Conservation (phyloP, 2,797 vertebrate species). For the Sebastolobus alascanus region DNA sequence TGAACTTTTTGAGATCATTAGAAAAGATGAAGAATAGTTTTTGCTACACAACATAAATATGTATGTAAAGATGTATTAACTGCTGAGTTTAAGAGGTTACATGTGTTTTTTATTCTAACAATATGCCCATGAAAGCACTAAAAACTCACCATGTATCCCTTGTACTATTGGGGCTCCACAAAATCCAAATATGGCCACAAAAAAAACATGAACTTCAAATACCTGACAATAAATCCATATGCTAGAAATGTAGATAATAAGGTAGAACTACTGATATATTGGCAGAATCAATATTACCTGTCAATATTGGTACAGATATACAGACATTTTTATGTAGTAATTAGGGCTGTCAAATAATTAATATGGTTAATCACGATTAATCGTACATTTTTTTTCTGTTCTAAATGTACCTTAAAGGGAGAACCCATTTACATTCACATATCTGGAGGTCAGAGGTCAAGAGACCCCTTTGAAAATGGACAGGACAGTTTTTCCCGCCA, state of each 20-base stretch:
- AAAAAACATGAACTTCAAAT: not conserved
- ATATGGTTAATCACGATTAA: too few species aligned
- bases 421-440: too few species aligned
- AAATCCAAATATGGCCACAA: not conserved
- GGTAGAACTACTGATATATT: not conserved
- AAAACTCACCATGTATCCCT: not conserved
- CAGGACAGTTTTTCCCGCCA: too few species aligned
- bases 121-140: not conserved
- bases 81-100: constrained; percentile 13
- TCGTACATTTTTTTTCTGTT: too few species aligned
- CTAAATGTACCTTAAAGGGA: too few species aligned
- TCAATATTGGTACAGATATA: not conserved
- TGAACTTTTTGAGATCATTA: not conserved
- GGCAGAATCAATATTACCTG: too few species aligned
- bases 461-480: too few species aligned
- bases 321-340: too few species aligned
- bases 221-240: not conserved
- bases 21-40: too few species aligned
- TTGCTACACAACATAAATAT: too few species aligned
- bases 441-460: too few species aligned
- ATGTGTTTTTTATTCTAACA: not conserved
- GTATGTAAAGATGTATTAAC: not conserved
- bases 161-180: constrained; percentile 14
- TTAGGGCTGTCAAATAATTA: too few species aligned
- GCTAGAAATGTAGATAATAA: not conserved